These are phyloP conservation scores for Carcharodon carcharias DNA, from an alignment of 2,797 vertebrate genomes.

Conservation along the genomic window DNA sequence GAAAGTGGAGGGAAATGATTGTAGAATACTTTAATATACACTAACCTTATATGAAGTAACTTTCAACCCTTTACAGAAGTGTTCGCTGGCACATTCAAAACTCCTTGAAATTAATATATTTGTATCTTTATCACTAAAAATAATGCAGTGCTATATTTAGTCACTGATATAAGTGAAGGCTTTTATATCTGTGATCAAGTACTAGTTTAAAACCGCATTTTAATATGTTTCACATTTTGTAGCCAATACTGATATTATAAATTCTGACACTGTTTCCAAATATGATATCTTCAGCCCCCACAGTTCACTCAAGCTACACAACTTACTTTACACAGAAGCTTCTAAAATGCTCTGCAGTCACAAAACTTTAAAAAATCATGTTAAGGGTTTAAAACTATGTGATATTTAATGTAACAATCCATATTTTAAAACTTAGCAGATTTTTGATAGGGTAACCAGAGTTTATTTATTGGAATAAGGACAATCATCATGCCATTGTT, in stretches of 20 bases:
- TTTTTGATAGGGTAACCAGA: background rate
- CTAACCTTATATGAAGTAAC: background rate
- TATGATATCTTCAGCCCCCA: background rate
- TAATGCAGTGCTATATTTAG: background rate
- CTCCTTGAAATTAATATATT: background rate
- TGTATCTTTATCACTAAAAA: background rate
- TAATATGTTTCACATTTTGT: background rate
- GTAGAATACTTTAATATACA: background rate
- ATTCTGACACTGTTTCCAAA: background rate
- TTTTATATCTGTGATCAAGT: background rate
- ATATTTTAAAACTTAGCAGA: background rate
- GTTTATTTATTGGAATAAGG: background rate
- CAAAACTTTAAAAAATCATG: background rate
- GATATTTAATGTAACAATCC: background rate
- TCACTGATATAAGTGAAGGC: background rate
- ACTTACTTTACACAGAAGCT: background rate
- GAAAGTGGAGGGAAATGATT: too few species aligned
- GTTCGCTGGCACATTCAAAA: background rate
- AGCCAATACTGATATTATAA: background rate
- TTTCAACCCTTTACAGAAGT: background rate
- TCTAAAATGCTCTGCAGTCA: background rate
- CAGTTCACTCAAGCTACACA: background rate
- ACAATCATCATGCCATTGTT: background rate
- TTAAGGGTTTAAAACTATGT: background rate
- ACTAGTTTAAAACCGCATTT: background rate